Conservation (phyloP, 2,888 invertebrate species). For the Epirrhoe tristata region DNA sequence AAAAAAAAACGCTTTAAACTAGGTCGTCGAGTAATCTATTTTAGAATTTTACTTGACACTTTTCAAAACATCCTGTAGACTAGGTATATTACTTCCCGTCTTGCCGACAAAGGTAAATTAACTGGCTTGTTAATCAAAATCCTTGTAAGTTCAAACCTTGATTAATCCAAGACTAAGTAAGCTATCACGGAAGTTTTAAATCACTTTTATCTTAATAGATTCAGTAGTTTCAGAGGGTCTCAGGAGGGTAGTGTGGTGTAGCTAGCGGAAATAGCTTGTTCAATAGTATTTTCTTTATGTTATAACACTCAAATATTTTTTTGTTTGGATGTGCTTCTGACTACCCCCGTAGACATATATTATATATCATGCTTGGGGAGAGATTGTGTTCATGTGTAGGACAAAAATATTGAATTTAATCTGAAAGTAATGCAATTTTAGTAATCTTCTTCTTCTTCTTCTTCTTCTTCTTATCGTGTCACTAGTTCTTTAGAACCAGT, state of each 20-base stretch:
- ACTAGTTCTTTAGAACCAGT: no score
- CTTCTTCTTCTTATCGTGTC: no score
- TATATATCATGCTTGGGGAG: no score
- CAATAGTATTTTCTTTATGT: neutral
- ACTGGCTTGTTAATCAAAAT: conserved; percentile 26
- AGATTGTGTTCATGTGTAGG: no score
- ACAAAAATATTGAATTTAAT: no score
- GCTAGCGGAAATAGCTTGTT: conserved; percentile 16
- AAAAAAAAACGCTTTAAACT: no score
- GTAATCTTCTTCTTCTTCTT: no score
- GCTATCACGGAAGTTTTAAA: conserved; percentile 39
- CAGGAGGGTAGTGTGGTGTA: conserved; percentile 13
- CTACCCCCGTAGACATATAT: no score
- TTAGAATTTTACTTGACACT: neutral
- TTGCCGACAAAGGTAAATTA: conserved; percentile 13
- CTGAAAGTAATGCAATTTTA: no score
- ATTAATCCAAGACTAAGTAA: conserved; percentile 31
- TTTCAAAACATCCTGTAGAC: neutral
- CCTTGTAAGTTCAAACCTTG: conserved; percentile 23
- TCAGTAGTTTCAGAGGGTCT: conserved; percentile 39
- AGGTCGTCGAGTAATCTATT: no score
- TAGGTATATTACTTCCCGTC: neutral
- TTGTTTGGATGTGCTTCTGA: no score
- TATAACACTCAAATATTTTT: no score
- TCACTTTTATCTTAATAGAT: conserved; percentile 44